phyloP scores from a whole-genome alignment of 2,888 invertebrate genomes.

The Bugulina stolonifera region DNA sequence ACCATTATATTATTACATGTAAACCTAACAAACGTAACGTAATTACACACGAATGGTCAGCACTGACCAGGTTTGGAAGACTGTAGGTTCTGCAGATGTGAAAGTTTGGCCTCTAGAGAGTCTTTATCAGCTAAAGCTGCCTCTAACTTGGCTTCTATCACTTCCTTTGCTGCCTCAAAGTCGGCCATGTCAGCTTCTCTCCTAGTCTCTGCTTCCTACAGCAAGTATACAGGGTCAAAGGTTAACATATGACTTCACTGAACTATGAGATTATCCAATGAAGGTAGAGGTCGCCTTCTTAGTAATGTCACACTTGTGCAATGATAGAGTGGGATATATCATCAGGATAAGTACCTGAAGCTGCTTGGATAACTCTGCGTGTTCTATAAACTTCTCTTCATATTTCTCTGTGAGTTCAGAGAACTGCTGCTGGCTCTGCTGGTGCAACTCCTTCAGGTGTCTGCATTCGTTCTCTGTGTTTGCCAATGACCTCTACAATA shows the following conservation, averaged over 20 bases:
- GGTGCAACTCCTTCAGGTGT: constrained; percentile 62
- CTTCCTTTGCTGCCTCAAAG: background rate
- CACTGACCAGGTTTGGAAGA: constrained; percentile 19
- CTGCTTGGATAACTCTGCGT: constrained; percentile 50
- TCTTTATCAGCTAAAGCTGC: constrained; percentile 16
- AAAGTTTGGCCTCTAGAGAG: background rate
- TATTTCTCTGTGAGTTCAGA: constrained; percentile 56
- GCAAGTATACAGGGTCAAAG: too few relatives aligned
- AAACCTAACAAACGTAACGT: too few relatives aligned
- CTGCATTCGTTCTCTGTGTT: constrained; percentile 68
- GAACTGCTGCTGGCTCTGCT: constrained; percentile 60
- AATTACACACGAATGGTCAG: too few relatives aligned
- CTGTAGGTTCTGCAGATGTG: background rate
- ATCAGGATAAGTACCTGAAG: too few relatives aligned
- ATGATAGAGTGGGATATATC: too few relatives aligned
- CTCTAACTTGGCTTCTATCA: background rate
- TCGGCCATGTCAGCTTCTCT: background rate
- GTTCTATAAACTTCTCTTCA: constrained; percentile 52
- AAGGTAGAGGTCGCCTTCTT: too few relatives aligned
- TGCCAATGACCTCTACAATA: constrained; percentile 55
- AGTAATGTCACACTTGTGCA: too few relatives aligned
- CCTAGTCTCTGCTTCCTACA: background rate
- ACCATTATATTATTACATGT: too few relatives aligned
- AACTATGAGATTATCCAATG: too few relatives aligned
- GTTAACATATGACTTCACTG: too few relatives aligned